Evolutionary conservation across 2,888 invertebrate species (phyloP), one percentile per base, ranked within the genome.

Genomic region (Augochlorella aurata): DNA sequence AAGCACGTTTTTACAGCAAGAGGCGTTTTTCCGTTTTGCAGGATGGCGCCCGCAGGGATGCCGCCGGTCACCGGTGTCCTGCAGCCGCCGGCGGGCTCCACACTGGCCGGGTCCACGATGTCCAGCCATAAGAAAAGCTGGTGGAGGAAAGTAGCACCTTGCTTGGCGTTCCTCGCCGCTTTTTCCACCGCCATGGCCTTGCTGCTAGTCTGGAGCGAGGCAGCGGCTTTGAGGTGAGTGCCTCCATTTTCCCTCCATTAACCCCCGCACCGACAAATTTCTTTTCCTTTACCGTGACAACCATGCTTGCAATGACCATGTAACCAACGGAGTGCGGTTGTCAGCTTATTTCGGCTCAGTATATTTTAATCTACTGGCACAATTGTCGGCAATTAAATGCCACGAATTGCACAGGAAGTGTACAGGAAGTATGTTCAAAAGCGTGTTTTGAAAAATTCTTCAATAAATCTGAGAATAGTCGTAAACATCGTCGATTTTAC

Each of bases 181-280:
- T 97, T 97, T 94, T 96, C 97, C 79, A 96, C 96, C 49, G 97
- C 97, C 49, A 96, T 97, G 96, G 96, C 96, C 16, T 95, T 97
- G 91, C 94, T 97, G 86, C 95, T 97, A 66, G 95, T 97, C 87
- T 97, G 97, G 93, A 97, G 97, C 96, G 96, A 97, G 93, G 97
- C 96, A 89, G 96, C 91, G 58, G 90, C 91, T n/a, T 84, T 91
- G 96, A 94, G 97, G 97, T 97, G 93, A 95, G 84, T 82, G 66
- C 47, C 52, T 49, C 45, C n/a, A 3, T 16, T 5, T 18, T 2
- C 2, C 3, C 61, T 7, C 14, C 54, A 54, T 24, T 24, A 24
- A 58, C 12, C 24, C 7, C 24, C 5, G 0, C 5, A 14, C 12
- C 24, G 24, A 5, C 14, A 24, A 58, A 24, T 24, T 58, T 58